Evolutionary conservation across 53 echinoderm and acorn worm species (phyloP), one percentile per base, ranked within the genome.

Genomic region (Arbacia lixula): DNA sequence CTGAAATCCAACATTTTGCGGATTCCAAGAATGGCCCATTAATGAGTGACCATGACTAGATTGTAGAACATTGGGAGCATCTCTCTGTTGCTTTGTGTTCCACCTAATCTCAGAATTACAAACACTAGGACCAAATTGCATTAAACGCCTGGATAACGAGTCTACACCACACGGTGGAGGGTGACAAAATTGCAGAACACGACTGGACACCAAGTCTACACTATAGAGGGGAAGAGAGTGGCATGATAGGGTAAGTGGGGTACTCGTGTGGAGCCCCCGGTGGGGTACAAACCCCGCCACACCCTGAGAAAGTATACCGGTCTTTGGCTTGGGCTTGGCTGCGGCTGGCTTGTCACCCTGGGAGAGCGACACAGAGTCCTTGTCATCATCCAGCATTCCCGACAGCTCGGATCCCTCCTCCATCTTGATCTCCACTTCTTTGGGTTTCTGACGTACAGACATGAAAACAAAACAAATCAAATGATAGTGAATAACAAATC

Each of bases 371-470:
- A 60, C 61, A 12, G 79, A 78, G 19, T 78, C 79, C 60, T 78
- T 78, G 30, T 78, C 79, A 30, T 78, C 79, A 31, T 78, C 79
- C 79, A 78, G 3, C 25, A 78, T 36, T 27, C 79, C 60, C n/a
- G 79, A 78, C 24, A 78, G 58, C 28, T 78, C 79, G 4, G 79
- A 78, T 40, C 79, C 79, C 28, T 78, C 79, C 61, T 78, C 79
- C 0, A 60, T 57, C 60, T 78, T 78, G 25, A 78, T 78, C 40
- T 60, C 60, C 14, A 60, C 12, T 2, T 78, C 58, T 60, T 78
- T 78, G 28, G 79, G 61, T 78, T 78, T 78, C 79, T 78, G 60
- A n/a, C n/a, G n/a, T n/a, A n/a, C n/a, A n/a, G n/a, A n/a, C n/a
- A n/a, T n/a, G n/a, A n/a, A n/a, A n/a, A n/a, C n/a, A n/a, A n/a